Evolutionary conservation across 2,888 invertebrate species (phyloP), one percentile per base, ranked within the genome.

Genomic region (Parelbella ahira): DNA sequence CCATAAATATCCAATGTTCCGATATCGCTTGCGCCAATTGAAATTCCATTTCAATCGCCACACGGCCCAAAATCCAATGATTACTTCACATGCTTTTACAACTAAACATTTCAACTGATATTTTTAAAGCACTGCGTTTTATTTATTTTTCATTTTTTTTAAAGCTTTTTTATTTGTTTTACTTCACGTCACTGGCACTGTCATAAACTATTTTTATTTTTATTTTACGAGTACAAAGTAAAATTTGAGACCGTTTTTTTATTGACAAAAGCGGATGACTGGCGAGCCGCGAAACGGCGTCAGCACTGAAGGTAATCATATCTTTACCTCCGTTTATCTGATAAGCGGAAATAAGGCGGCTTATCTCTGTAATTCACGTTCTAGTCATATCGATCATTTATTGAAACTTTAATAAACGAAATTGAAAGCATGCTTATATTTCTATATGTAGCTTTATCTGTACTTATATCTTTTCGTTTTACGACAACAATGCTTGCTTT

Each of bases 31-130:
- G 37, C 25, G 49, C 46, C 15, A 54, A 20, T 36, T 49, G 42
- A 36, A 44, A 54, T 29, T 59, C 58, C 60, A 60, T 60, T 43
- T 36, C 34, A 27, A 12, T 12, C n/a, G 8, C 3, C 1, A 19
- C 24, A 36, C 19, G 4, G 11, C 21, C 30, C 21, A 37, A 41
- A 23, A 13, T 34, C 2, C 2, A 7, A 25, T 8, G 11, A 15
- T 24, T n/a, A 38, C 34, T 19, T 6, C 9, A 18, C 10, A 10
- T 8, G 11, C 5, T 1, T 12, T 27, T 10, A 19, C 3, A 6
- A 11, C 4, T 6, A 3, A n/a, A n/a, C n/a, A n/a, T n/a, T n/a
- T n/a, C n/a, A n/a, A n/a, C n/a, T n/a, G n/a, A n/a, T n/a, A n/a
- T 18, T 29, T 6, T 10, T 4, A 13, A 8, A 18, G n/a, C n/a